Evolutionary conservation across 2,797 vertebrate species (phyloP), one percentile per base, ranked within the genome.

Genomic region (Thunnus albacares): DNA sequence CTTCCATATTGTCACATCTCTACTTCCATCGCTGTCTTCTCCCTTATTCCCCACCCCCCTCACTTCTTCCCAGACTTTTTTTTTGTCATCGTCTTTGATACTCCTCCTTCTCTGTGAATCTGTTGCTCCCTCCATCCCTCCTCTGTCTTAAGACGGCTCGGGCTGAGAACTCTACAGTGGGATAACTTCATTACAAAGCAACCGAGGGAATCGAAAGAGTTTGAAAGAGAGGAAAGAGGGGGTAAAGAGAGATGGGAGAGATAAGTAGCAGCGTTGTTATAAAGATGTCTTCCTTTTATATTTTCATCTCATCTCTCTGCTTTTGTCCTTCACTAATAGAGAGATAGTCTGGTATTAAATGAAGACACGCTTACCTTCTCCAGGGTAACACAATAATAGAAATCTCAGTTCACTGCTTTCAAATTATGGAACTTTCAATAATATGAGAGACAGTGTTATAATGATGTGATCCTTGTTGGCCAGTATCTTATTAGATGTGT

Each of bases 121-220:
- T 30, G 66, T 60, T 76, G 75, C 75, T 87, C 81, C 80, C 81
- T 79, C 80, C 76, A 75, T 85, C 83, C 71, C 81, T 81, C 56
- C 75, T 69, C 75, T 79, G 71, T 87, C 71, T 90, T 79, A 83
- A 88, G 81, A 88, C 69, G 56, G 76, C 87, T 81, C 24, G 71
- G 66, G 77, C 84, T 83, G 78, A 86, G 82, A 84, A 72, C 83
- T 87, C 81, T 88, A 77, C 83, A 77, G 78, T 86, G 84, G 89
- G 86, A 90, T 90, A 87, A 87, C 90, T 92, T 93, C 83, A 91
- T 92, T 88, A 88, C 85, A 92, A 90, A 86, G 82, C 79, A 84
- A 87, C 81, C 67, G 47, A 75, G 87, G 84, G 85, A 90, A 90
- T 84, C 59, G 62, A 79, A 66, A 76, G 87, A 86, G 88, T 79